phyloP scores from a whole-genome alignment of 1,140 invertebrate genomes.

The Cataglyphis hispanica region DNA sequence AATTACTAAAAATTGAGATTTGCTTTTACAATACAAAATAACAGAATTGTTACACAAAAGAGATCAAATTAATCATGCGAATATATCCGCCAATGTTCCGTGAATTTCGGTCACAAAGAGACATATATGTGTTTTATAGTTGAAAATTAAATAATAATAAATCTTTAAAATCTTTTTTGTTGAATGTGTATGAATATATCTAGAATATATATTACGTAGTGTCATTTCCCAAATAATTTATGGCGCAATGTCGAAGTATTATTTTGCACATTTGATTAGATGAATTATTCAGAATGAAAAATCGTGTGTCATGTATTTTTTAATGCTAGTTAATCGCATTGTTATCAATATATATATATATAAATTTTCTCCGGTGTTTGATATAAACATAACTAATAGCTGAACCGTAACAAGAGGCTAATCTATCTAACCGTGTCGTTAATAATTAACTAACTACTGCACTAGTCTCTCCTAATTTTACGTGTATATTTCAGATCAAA shows the following conservation, averaged over 20 bases:
- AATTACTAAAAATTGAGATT: constrained; percentile 44
- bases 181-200: neutral
- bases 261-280: constrained; percentile 10
- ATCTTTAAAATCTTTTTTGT: constrained; percentile 22
- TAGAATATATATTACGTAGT: neutral
- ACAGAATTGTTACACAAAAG: constrained; percentile 25
- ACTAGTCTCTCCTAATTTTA: constrained; percentile 8
- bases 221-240: constrained; percentile 33
- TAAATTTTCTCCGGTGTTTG: neutral
- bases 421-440: constrained; percentile 3
- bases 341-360: neutral
- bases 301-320: neutral
- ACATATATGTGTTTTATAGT: constrained; percentile 30
- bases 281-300: constrained; percentile 28
- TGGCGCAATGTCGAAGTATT: constrained; percentile 21
- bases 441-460: neutral
- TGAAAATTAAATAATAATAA: constrained; percentile 58
- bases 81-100: neutral
- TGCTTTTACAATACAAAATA: constrained; percentile 8
- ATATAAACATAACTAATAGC: neutral
- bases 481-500: constrained; percentile 27
- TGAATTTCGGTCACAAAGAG: constrained; percentile 35
- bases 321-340: constrained; percentile 8
- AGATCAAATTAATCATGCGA: constrained; percentile 48
- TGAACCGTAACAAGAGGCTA: neutral